Conservation (phyloP, 2,113 vertebrate genomes). For the Madoqua kirkii region DNA sequence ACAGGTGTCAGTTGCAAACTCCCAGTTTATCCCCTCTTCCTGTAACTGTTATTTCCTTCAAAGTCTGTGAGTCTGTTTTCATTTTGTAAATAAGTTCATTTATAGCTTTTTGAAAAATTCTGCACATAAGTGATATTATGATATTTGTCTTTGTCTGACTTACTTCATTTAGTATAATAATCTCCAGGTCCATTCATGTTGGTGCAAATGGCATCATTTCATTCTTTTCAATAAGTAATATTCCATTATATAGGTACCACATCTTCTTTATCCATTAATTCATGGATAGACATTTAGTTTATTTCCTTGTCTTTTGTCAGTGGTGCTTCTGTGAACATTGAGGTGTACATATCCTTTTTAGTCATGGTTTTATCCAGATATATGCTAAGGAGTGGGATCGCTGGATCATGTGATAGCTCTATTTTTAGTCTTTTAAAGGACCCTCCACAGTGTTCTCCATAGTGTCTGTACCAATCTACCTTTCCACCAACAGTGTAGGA, state of each 20-base stretch:
- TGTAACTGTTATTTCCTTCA: not conserved
- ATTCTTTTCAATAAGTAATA: not conserved
- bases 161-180: not conserved
- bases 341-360: not conserved
- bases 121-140: not conserved
- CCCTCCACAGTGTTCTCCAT: not conserved
- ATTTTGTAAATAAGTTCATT: not conserved
- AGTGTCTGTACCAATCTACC: not conserved
- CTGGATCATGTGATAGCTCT: not conserved
- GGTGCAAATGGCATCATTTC: not conserved
- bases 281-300: not conserved
- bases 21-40: not conserved
- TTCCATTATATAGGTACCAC: not conserved
- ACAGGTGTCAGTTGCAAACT: not conserved
- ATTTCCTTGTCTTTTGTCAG: not conserved
- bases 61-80: not conserved
- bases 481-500: not conserved
- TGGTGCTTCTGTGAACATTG: not conserved
- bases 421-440: not conserved
- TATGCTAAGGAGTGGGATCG: not conserved
- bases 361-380: not conserved
- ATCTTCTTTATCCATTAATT: not conserved
- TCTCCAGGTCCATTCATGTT: not conserved
- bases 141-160: not conserved
- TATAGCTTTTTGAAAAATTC: not conserved